Conservation (phyloP, 2,888 invertebrate genomes). For the Dolichomitus sp. region DNA sequence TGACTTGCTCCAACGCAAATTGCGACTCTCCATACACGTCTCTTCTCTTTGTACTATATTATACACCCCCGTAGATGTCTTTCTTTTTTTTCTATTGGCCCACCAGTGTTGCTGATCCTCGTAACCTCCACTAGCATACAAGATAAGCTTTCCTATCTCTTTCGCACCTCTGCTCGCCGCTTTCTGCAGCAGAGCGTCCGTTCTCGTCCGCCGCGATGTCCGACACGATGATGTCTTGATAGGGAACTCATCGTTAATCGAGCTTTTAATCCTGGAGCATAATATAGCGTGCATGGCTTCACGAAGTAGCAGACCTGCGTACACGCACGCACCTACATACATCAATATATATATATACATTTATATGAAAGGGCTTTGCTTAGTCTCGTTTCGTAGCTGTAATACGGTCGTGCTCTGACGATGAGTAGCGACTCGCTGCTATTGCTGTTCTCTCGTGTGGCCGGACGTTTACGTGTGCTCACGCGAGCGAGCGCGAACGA, state of each 20-base stretch:
- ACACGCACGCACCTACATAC: constrained; percentile 42
- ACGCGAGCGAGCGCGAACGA: constrained; percentile 66
- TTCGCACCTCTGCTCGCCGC: constrained; percentile 59
- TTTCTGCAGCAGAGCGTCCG: constrained; percentile 49
- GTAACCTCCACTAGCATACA: constrained; percentile 10
- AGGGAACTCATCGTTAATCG: constrained; percentile 80
- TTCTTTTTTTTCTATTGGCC: constrained; percentile 20
- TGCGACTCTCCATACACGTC: constrained; percentile 63
- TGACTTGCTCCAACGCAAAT: constrained; percentile 78
- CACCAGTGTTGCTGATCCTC: neutral
- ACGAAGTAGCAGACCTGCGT: constrained; percentile 40
- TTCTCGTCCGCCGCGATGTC: constrained; percentile 68
- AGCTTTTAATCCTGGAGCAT: constrained; percentile 73
- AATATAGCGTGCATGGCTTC: constrained; percentile 58
- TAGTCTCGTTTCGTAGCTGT: constrained; percentile 9
- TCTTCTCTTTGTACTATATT: constrained; percentile 26
- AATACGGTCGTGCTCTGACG: constrained; percentile 6
- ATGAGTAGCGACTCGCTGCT: neutral
- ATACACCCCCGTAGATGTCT: constrained; percentile 42
- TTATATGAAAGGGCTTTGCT: neutral
- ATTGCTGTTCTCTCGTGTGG: constrained; percentile 31
- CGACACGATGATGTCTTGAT: constrained; percentile 79
- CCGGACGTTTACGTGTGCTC: constrained; percentile 43
- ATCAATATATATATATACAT: neutral
- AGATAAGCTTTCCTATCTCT: constrained; percentile 43